phyloP scores from a whole-genome alignment of 1,140 invertebrate genomes.

The Drosophila miranda region DNA sequence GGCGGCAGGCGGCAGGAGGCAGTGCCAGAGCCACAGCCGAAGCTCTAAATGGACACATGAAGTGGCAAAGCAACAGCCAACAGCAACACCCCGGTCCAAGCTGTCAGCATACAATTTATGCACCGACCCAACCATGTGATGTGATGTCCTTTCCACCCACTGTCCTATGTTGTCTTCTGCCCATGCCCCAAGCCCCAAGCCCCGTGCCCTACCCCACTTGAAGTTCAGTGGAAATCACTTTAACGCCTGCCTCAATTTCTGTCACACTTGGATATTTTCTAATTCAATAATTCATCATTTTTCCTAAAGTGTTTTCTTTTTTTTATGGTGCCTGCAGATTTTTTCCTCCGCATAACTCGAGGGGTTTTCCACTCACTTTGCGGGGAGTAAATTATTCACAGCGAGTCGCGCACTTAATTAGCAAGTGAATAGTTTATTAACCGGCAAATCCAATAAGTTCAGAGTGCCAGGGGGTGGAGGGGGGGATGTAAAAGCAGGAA shows the following conservation, averaged over 20 bases:
- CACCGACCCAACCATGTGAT: constrained; percentile 14
- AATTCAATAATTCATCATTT: constrained; percentile 33
- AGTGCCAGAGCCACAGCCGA: not conserved
- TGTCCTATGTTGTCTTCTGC: not conserved
- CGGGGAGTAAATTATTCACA: constrained; percentile 45
- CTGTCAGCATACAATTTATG: constrained; percentile 48
- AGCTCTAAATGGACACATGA: constrained; percentile 51
- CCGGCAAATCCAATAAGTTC: constrained; percentile 75
- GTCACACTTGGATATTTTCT: constrained; percentile 13
- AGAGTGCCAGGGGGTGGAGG: not conserved
- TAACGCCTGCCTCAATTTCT: constrained; percentile 24
- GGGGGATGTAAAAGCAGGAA: not conserved
- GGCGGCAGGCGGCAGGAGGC: no score
- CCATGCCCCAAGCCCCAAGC: no score
- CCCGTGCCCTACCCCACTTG: constrained; percentile 6
- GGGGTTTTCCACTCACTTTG: constrained; percentile 27
- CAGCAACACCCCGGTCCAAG: constrained; percentile 13
- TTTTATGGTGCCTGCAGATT: constrained; percentile 6
- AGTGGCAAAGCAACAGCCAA: constrained; percentile 48
- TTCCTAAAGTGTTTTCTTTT: not conserved
- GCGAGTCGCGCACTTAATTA: constrained; percentile 55
- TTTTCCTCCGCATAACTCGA: constrained; percentile 35
- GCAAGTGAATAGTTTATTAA: constrained; percentile 68
- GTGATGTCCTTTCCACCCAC: not conserved
- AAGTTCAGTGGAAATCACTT: constrained; percentile 56